phyloP scores from a whole-genome alignment of 2,888 invertebrate genomes.

The Erebia epiphron region DNA sequence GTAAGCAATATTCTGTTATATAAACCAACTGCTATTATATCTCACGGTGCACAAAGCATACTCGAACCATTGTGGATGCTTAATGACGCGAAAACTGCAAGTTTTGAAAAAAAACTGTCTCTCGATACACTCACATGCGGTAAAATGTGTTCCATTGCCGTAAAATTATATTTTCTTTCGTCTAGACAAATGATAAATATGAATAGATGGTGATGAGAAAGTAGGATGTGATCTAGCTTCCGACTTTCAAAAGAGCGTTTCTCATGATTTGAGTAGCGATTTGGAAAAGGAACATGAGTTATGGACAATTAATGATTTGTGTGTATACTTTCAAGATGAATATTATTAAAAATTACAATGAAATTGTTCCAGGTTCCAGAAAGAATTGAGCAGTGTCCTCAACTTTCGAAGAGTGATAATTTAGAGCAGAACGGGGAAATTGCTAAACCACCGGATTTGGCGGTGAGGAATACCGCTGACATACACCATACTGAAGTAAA shows the following conservation, averaged over 20 bases:
- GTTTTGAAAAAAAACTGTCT: conserved; percentile 9
- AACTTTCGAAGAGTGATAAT: conserved; percentile 62
- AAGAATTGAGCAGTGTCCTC: conserved; percentile 65
- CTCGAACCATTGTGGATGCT: conserved; percentile 30
- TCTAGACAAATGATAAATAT: conserved; percentile 1
- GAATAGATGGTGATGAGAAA: conserved; percentile 10
- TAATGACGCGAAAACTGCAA: conserved; percentile 29
- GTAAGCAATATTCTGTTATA: conserved; percentile 28
- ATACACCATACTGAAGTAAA: conserved; percentile 67
- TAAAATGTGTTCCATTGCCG: conserved; percentile 1
- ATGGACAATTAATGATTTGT: background rate
- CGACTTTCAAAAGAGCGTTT: conserved; percentile 37
- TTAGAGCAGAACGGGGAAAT: conserved; percentile 58
- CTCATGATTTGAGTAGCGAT: conserved; percentile 41
- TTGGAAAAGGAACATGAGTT: background rate
- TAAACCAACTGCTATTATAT: conserved; percentile 28
- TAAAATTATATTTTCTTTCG: conserved; percentile 16
- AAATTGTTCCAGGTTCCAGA: conserved; percentile 66
- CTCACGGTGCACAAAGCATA: conserved; percentile 34
- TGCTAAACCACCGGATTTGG: conserved; percentile 56
- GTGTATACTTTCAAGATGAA: background rate
- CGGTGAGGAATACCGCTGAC: conserved; percentile 47
- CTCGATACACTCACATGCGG: conserved; percentile 2
- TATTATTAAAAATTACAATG: background rate
- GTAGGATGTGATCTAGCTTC: conserved; percentile 8